phyloP scores from a whole-genome alignment of 2,888 invertebrate species.

The Esperia sulphurella region DNA sequence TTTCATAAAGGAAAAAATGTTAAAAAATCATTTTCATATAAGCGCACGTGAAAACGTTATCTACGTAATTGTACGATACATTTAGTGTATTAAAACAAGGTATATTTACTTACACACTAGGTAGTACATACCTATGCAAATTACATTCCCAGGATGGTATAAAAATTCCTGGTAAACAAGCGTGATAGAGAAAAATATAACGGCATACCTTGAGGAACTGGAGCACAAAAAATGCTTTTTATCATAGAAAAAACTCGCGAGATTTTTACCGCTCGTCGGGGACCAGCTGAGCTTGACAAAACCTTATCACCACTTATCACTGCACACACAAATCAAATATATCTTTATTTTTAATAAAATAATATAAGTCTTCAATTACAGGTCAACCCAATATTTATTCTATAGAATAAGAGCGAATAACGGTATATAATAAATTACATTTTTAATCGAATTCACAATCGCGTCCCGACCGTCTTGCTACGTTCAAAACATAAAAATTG shows the following conservation, averaged over 20 bases:
- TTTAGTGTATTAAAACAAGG: background rate
- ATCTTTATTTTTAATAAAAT: too few relatives aligned
- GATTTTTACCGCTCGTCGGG: constrained; percentile 71
- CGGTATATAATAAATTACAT: constrained; percentile 26
- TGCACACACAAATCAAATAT: constrained; percentile 8
- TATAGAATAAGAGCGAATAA: constrained; percentile 16
- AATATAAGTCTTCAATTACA: too few relatives aligned
- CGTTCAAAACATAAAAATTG: constrained; percentile 36
- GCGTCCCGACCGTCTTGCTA: constrained; percentile 20
- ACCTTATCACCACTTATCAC: constrained; percentile 62
- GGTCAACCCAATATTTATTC: too few relatives aligned
- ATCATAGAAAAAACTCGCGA: constrained; percentile 63
- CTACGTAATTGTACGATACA: background rate
- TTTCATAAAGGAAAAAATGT: too few relatives aligned
- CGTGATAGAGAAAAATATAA: constrained; percentile 43
- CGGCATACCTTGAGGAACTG: constrained; percentile 73
- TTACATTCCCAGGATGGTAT: background rate
- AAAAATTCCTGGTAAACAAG: constrained; percentile 20
- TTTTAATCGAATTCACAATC: constrained; percentile 24
- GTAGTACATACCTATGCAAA: too few relatives aligned
- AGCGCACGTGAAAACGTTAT: too few relatives aligned
- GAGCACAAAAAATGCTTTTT: constrained; percentile 68
- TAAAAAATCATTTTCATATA: too few relatives aligned
- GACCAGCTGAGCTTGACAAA: constrained; percentile 74
- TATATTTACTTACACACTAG: too few relatives aligned